These are phyloP conservation scores for Agriotes lineatus DNA, from an alignment of 2,888 invertebrate genomes.

Conservation along the genomic window DNA sequence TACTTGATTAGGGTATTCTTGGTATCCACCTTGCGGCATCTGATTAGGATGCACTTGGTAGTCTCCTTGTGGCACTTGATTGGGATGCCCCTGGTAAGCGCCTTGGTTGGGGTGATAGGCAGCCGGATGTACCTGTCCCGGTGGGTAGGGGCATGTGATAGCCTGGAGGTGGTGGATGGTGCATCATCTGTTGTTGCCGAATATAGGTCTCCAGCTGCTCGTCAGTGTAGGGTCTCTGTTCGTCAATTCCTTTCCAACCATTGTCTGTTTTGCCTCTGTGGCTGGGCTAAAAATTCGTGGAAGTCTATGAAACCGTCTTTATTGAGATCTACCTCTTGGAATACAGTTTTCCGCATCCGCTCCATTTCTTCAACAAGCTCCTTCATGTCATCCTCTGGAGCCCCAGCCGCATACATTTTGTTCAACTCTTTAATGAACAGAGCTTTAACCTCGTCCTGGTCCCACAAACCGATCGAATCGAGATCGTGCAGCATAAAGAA, in stretches of 20 bases:
- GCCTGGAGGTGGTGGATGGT: slow-evolving; percentile 31
- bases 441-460: slow-evolving; percentile 92
- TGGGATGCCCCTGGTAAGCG: slow-evolving; percentile 33
- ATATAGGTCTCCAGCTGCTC: slow-evolving; percentile 81
- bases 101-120: slow-evolving; percentile 23
- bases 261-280: slow-evolving; percentile 85
- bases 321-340: slow-evolving; percentile 90
- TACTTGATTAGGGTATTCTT: too few species aligned
- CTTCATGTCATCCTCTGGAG: slow-evolving; percentile 89
- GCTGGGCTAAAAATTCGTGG: slow-evolving; percentile 89
- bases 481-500: slow-evolving; percentile 96
- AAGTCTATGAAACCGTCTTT: slow-evolving; percentile 89
- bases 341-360: slow-evolving; percentile 97
- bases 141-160: slow-evolving; percentile 16
- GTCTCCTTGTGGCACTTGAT: slow-evolving; percentile 44
- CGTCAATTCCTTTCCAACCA: slow-evolving; percentile 93
- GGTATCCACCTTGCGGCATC: too few species aligned
- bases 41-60: slow-evolving; percentile 54
- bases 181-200: slow-evolving; percentile 56
- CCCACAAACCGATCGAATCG: slow-evolving; percentile 74
- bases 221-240: slow-evolving; percentile 85
- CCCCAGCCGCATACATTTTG: slow-evolving; percentile 90
- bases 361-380: slow-evolving; percentile 97
- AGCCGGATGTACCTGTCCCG: too few species aligned
- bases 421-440: slow-evolving; percentile 94